These are phyloP conservation scores for Hirudo medicinalis DNA, from an alignment of 1,140 invertebrate genomes.

Conservation along the genomic window DNA sequence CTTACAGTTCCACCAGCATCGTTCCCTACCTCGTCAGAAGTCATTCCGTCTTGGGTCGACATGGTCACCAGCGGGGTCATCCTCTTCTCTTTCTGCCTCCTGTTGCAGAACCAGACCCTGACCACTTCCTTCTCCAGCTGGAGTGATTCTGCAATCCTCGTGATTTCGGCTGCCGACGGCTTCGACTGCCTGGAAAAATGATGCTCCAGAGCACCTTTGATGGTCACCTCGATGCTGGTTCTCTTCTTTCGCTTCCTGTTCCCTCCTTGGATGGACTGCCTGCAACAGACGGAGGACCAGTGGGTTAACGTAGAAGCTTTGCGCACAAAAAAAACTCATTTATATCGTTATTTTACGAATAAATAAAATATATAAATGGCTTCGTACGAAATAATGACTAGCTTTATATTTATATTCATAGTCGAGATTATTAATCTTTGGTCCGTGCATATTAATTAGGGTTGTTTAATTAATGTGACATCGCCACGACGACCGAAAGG, in stretches of 20 bases:
- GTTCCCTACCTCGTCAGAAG: background rate
- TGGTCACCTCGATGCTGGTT: constrained; percentile 94
- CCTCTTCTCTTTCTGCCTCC: constrained; percentile 95
- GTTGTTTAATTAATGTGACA: too few relatives aligned
- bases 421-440: too few relatives aligned
- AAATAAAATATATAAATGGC: too few relatives aligned
- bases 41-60: background rate
- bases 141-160: constrained; percentile 74
- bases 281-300: too few relatives aligned
- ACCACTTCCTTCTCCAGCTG: constrained; percentile 94
- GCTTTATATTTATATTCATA: too few relatives aligned
- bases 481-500: too few relatives aligned
- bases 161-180: constrained; percentile 94
- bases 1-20: background rate
- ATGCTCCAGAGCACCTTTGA: constrained; percentile 91
- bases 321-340: too few relatives aligned
- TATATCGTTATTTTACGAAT: too few relatives aligned
- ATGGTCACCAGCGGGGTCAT: background rate
- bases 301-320: too few relatives aligned
- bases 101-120: constrained; percentile 86
- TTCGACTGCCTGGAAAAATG: constrained; percentile 98
- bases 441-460: too few relatives aligned
- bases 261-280: background rate
- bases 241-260: constrained; percentile 88
- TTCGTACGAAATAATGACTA: too few relatives aligned